Percentiles rank a stretch among this genome's conserved stretches.
Conservation (phyloP, 2,797 vertebrate genomes). For the Coracias cyanogaster region DNA sequence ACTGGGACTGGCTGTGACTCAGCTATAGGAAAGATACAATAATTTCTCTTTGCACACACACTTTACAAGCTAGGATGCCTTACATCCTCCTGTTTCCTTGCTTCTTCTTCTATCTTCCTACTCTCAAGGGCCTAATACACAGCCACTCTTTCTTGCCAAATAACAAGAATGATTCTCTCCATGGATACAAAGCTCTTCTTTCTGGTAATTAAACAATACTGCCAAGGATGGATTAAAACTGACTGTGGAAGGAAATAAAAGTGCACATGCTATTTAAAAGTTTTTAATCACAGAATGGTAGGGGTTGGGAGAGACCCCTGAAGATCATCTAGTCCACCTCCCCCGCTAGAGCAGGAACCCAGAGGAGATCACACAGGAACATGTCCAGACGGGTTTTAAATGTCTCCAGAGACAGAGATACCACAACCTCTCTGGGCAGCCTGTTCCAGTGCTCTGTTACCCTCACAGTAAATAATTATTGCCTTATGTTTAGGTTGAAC, state of each 20-base stretch:
- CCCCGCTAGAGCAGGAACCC: no score
- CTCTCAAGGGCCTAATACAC: neutral
- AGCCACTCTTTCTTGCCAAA: neutral
- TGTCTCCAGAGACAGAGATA: no score
- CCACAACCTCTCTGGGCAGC: no score
- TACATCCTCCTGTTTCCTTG: neutral
- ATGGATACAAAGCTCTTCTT: neutral
- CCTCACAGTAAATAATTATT: no score
- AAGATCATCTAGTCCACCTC: no score
- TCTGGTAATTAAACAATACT: conserved; percentile 25
- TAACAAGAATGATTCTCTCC: conserved; percentile 4
- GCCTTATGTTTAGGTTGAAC: no score
- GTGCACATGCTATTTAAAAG: neutral
- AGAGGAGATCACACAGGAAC: no score
- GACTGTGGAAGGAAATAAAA: neutral
- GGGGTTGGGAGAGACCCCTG: no score
- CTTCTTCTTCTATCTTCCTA: neutral
- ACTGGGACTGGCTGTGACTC: neutral
- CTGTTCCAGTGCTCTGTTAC: no score
- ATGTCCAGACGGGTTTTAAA: no score
- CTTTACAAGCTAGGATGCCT: neutral
- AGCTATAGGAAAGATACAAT: neutral
- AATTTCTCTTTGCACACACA: neutral
- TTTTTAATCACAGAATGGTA: neutral
- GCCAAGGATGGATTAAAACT: neutral